Base-by-base conservation (phyloP, 2,888 invertebrate species). In the Cepaea hortensis region DNA sequence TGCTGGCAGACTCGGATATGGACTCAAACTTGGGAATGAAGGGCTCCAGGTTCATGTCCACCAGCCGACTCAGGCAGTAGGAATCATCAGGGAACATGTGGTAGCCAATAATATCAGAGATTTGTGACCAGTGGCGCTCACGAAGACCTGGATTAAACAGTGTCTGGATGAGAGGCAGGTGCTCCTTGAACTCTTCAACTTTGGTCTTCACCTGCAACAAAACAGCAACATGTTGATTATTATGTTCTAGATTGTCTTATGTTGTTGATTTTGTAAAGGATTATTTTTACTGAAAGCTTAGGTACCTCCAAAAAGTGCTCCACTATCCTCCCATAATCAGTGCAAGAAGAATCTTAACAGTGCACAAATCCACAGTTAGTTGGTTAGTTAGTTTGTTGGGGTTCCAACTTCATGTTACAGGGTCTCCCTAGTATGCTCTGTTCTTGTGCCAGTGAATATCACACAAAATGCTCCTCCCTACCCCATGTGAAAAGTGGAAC, bases 1-100 rank as follows among this genome's bases (percentile, higher is more conserved):
- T 99, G 3, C 98, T 98, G 0, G 99, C 99, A 0, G 98, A 97
- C 94, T 98, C 98, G 6, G 98, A 98, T 91, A 99, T 98, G 1
- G 95, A 94, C 94, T 98, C 98, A 94, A 99, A 98, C 94, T 97
- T 97, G 0, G 97, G 95, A 83, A 95, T 96, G 93, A 97, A 98
- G 88, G 98, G 97, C 75, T 97, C 97, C 75, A 99, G 95, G 81
- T 97, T 97, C 94, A 98, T 97, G 93, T 98, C 98, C 81, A 96
- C 95, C 91, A 98, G 96, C 95, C 97, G 97, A 85, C 96, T 97
- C 65, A 99, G 95, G 0, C 97, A 97, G 89, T 97, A 95, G 0
- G 97, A 96, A 23, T 95, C 95, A 87, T 98, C 97, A 0, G 98
- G 97, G 88, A 96, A 96, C 75, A 99, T 97, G 0, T 98, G 97